Evolutionary conservation across 2,797 vertebrate species (phyloP), one percentile per base, ranked within the genome.

Genomic region (Sebastes matsubarae): DNA sequence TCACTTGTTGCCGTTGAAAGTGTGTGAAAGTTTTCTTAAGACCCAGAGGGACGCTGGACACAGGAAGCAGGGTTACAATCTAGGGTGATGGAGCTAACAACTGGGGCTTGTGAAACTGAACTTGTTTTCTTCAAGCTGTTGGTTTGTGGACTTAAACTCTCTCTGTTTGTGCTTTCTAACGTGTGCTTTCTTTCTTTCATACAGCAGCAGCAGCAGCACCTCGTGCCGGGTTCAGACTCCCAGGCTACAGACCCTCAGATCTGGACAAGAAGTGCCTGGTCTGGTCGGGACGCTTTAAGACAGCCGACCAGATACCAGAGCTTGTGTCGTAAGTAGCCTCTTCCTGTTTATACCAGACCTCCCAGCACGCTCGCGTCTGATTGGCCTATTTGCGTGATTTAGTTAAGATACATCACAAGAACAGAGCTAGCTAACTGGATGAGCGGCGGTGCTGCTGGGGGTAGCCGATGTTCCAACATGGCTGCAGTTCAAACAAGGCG

Each of bases 211-310:
- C 38, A 46, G 42, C 42, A 42, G 7, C 42, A 0, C 25, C 76
- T 5, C 86, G n/a, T 11, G 8, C 66, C 0, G 69, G 38, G 29
- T 96, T 96, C 46, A 95, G 60, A 87, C 13, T 97, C 52, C 97
- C 97, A 12, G 95, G 97, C 77, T 92, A 95, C 92, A 96, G 52
- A 32, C 97, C 98, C 22, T 95, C 97, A 0, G 18, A 94, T 0
- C 85, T 96, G 86, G 97, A 99, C 79, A 97, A 59, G 88, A 98
- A 82, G 89, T 89, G 98, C 1, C 84, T 99, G 57, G 0, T 99
- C 38, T 99, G 97, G 97, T 91, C 97, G 0, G 97, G 98, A 52
- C 95, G 97, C 68, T 99, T 96, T 92, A 99, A 98, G 92, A 96
- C 95, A 63, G 55, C 55, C 50, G 97, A 98, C 18, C 96, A 99